phyloP scores from a whole-genome alignment of 2,797 vertebrate species.

The Spondyliosoma cantharus region DNA sequence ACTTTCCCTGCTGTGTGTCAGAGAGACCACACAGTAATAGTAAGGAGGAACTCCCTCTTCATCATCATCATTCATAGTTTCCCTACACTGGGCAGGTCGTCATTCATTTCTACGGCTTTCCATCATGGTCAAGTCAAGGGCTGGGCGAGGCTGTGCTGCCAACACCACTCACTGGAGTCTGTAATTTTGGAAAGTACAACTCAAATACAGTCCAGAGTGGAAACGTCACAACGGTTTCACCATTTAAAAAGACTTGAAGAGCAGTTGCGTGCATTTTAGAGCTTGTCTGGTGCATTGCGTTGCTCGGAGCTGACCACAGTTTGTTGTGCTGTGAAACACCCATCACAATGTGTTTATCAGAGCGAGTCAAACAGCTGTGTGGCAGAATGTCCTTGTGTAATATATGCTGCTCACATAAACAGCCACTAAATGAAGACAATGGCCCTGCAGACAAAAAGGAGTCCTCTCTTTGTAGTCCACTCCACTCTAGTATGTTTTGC shows the following conservation, averaged over 20 bases:
- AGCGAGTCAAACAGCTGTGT: conserved; percentile 19
- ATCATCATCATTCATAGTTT: conserved; percentile 43
- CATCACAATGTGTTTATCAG: conserved; percentile 28
- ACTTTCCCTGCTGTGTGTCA: background rate
- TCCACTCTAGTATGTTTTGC: conserved; percentile 7
- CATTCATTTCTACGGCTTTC: conserved; percentile 25
- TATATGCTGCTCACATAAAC: background rate
- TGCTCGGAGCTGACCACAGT: conserved; percentile 24
- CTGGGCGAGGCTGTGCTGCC: conserved; percentile 15
- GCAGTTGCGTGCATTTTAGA: background rate
- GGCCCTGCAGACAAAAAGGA: background rate
- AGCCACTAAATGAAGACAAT: conserved; percentile 21
- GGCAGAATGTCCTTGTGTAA: conserved; percentile 11
- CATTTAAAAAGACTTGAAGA: conserved; percentile 7
- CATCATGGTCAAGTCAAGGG: conserved; percentile 36
- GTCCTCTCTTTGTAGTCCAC: conserved; percentile 4
- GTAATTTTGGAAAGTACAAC: conserved; percentile 54
- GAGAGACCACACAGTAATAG: conserved; percentile 19
- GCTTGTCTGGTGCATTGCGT: background rate
- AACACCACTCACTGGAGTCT: conserved; percentile 32
- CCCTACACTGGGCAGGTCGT: background rate
- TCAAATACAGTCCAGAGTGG: conserved; percentile 28
- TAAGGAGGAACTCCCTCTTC: conserved; percentile 21
- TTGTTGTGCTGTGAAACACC: conserved; percentile 12
- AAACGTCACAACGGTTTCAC: background rate